Evolutionary conservation across 2,888 invertebrate genomes (phyloP).

Genomic region (Ariolimax columbianus): DNA sequence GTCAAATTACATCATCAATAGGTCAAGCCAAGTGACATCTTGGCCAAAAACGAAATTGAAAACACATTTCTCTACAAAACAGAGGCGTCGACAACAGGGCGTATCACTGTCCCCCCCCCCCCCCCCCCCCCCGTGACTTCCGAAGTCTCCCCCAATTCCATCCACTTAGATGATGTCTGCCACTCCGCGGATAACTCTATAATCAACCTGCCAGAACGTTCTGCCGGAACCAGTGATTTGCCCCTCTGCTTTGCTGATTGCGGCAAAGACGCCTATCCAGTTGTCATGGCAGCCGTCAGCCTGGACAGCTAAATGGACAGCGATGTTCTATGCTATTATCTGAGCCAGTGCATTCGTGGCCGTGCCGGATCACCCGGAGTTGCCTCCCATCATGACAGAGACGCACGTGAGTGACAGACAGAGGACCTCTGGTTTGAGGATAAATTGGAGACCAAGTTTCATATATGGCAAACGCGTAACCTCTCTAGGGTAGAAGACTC

Average conservation of each 20-base stretch:
- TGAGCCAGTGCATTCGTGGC: background rate
- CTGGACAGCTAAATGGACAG: slow-evolving; percentile 8
- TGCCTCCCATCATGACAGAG: background rate
- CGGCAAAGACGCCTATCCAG: background rate
- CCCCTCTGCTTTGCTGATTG: background rate
- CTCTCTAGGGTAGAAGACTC: too few relatives aligned
- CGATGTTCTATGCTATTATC: slow-evolving; percentile 1
- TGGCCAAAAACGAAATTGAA: background rate
- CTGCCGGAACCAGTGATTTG: slow-evolving; percentile 6
- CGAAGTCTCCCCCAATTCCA: background rate
- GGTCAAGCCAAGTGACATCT: too few relatives aligned
- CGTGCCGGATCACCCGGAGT: background rate
- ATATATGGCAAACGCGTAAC: too few relatives aligned
- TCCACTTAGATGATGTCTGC: background rate
- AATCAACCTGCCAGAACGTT: slow-evolving; percentile 7
- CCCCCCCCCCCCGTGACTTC: background rate
- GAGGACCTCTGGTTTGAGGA: background rate
- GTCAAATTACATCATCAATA: too few relatives aligned
- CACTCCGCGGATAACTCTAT: background rate
- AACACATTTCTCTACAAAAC: background rate
- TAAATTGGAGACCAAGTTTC: too few relatives aligned
- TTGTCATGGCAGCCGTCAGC: slow-evolving; percentile 9
- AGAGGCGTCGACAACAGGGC: background rate
- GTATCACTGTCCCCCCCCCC: background rate
- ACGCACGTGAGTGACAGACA: background rate